phyloP scores from a whole-genome alignment of 2,113 vertebrate species.

The Sclerurus mexicanus region DNA sequence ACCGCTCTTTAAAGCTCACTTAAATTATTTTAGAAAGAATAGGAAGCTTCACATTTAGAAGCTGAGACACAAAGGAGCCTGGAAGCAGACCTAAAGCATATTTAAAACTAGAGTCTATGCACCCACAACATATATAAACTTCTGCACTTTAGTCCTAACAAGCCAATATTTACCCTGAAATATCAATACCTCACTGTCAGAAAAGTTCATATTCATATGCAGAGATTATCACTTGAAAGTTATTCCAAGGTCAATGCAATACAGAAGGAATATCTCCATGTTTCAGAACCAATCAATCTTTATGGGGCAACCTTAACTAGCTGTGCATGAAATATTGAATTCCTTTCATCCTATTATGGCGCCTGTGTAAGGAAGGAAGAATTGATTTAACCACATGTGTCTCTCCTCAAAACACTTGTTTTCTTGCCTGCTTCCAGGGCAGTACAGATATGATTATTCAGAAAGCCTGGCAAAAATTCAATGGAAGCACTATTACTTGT shows the following conservation, averaged over 20 bases:
- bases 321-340: background rate
- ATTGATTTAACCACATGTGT: rapidly evolving
- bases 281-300: background rate
- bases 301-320: background rate
- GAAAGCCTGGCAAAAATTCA: background rate
- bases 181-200: background rate
- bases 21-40: background rate
- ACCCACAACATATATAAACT: background rate
- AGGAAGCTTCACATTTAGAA: background rate
- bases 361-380: background rate
- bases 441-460: background rate
- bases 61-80: background rate
- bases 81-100: background rate
- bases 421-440: background rate
- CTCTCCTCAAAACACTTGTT: background rate
- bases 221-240: background rate
- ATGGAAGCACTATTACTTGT: background rate
- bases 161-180: background rate
- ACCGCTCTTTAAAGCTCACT: background rate
- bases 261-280: background rate
- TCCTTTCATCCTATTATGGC: background rate
- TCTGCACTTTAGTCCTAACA: background rate
- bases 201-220: background rate
- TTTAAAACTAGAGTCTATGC: background rate
- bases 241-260: background rate